A percentile compares a stretch with the other conserved stretches of the same genome.
Evolutionary conservation across 2,797 vertebrate genomes (phyloP).

Genomic region (Xenopus petersii): DNA sequence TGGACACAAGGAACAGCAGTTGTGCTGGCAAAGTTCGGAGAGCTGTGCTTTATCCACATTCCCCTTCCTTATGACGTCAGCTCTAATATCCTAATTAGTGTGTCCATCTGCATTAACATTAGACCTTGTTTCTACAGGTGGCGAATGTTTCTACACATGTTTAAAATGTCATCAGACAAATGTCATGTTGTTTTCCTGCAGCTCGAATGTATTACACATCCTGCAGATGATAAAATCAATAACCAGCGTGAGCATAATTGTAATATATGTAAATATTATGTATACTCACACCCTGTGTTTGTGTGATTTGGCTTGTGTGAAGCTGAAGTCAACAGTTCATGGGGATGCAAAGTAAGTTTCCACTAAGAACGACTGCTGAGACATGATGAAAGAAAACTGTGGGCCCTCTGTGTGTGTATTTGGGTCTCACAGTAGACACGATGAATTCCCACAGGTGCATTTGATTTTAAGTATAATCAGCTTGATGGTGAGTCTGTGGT

Average conservation of each 20-base stretch:
- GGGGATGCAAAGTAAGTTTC: too few relatives aligned
- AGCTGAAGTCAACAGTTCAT: background rate
- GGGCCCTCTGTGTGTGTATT: too few relatives aligned
- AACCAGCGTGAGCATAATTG: constrained; percentile 16
- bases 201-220: constrained; percentile 57
- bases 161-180: constrained; percentile 59
- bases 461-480: too few relatives aligned
- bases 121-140: constrained; percentile 62
- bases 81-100: constrained; percentile 32
- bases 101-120: constrained; percentile 57
- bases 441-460: too few relatives aligned
- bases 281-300: background rate
- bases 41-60: constrained; percentile 44
- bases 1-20: constrained; percentile 44
- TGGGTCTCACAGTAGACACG: too few relatives aligned
- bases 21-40: constrained; percentile 46
- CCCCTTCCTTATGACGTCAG: constrained; percentile 46
- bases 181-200: constrained; percentile 58
- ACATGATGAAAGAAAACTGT: too few relatives aligned
- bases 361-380: too few relatives aligned
- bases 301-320: background rate
- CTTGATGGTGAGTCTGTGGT: too few relatives aligned
- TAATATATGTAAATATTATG: constrained; percentile 9
- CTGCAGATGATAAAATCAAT: constrained; percentile 46
- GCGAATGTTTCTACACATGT: constrained; percentile 60